phyloP scores from a whole-genome alignment of 2,113 vertebrate species.

The Chaenocephalus aceratus region DNA sequence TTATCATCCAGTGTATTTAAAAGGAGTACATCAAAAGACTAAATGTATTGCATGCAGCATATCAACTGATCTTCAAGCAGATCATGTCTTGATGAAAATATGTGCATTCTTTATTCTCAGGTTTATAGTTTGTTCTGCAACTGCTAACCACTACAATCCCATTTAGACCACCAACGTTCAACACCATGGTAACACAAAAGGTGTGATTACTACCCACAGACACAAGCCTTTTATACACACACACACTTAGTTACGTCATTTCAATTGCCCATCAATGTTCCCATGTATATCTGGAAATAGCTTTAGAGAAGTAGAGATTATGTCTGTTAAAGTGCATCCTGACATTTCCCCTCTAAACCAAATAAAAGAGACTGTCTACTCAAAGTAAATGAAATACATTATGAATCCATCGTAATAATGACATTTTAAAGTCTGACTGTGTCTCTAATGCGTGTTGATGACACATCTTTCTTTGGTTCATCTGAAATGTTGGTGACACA shows the following conservation, averaged over 20 bases:
- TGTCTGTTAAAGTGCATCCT: too few species aligned
- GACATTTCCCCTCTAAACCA: too few species aligned
- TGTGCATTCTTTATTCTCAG: background rate
- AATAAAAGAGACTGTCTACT: too few species aligned
- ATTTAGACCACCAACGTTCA: constrained; percentile 23
- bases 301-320: background rate
- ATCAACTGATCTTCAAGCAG: too few species aligned
- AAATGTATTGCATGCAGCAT: background rate
- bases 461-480: constrained; percentile 26
- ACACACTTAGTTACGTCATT: constrained; percentile 30
- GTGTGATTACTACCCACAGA: constrained; percentile 11
- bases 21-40: background rate
- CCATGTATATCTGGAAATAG: constrained; percentile 12
- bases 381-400: background rate
- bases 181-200: constrained; percentile 33
- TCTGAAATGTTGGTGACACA: background rate
- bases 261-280: constrained; percentile 9
- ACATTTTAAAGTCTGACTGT: background rate
- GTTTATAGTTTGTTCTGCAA: constrained; percentile 17
- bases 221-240: background rate
- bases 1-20: background rate
- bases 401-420: background rate
- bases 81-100: background rate
- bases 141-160: constrained; percentile 38
- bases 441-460: constrained; percentile 10